Conservation (phyloP, 1,140 invertebrate species). For the Palaemon carinicauda region DNA sequence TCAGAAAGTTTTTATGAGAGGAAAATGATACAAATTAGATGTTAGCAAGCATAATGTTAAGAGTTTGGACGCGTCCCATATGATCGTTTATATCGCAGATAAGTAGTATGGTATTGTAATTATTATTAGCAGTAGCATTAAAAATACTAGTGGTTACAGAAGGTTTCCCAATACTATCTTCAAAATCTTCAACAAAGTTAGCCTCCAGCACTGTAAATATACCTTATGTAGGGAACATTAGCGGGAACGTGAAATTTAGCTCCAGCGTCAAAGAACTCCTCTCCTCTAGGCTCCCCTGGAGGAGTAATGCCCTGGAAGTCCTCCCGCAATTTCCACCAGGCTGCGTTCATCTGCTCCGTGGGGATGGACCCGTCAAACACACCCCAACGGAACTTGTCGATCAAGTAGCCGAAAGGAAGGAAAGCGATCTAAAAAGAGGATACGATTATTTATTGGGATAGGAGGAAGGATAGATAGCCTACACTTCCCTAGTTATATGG, state of each 20-base stretch:
- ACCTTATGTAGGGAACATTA: slow-evolving; percentile 86
- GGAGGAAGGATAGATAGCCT: too few relatives aligned
- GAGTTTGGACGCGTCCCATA: too few relatives aligned
- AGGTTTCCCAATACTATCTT: too few relatives aligned
- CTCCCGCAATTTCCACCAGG: slow-evolving; percentile 76
- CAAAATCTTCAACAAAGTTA: not conserved
- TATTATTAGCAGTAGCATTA: too few relatives aligned
- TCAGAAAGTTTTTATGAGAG: too few relatives aligned
- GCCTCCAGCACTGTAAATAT: not conserved
- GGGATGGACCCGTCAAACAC: slow-evolving; percentile 80
- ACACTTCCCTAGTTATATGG: too few relatives aligned
- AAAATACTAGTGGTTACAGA: too few relatives aligned
- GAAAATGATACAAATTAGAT: too few relatives aligned
- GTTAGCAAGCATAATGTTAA: too few relatives aligned
- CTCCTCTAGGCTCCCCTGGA: slow-evolving; percentile 72
- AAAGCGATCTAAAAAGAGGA: slow-evolving; percentile 75
- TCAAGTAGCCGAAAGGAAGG: slow-evolving; percentile 85
- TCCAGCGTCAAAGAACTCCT: slow-evolving; percentile 85
- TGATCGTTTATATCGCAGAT: too few relatives aligned
- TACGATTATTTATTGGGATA: too few relatives aligned
- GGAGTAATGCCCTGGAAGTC: slow-evolving; percentile 82
- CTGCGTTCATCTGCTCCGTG: slow-evolving; percentile 78
- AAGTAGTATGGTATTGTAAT: too few relatives aligned
- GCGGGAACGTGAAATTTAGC: slow-evolving; percentile 85
- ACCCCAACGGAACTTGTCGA: slow-evolving; percentile 90